A percentile compares a stretch with the other conserved stretches of the same genome.
phyloP scores from a whole-genome alignment of 2,888 invertebrate species.

The Oscheius onirici region DNA sequence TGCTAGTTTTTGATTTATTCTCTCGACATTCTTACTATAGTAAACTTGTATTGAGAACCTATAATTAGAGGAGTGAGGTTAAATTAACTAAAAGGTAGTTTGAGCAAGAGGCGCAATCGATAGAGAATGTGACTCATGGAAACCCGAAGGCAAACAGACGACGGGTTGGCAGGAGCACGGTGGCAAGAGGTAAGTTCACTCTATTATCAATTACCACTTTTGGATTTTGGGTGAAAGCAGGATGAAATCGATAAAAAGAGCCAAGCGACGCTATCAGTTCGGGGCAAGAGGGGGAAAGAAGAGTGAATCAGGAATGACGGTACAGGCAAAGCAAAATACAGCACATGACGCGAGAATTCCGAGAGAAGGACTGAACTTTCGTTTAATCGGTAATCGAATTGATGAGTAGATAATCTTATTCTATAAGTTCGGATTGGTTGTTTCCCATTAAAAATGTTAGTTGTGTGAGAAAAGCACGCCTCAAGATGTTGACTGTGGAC shows the following conservation, averaged over 20 bases:
- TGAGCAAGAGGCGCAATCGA: conserved; percentile 7
- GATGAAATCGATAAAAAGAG: background rate
- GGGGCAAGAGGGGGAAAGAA: background rate
- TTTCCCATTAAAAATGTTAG: background rate
- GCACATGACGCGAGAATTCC: background rate
- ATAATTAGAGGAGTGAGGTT: too few relatives aligned
- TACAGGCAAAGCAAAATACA: background rate
- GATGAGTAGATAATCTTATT: background rate
- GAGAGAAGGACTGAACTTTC: too few relatives aligned
- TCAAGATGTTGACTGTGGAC: too few relatives aligned
- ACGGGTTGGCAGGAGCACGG: background rate
- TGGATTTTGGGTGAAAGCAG: background rate
- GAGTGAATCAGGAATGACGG: conserved; percentile 10
- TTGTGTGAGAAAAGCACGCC: too few relatives aligned
- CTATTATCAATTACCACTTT: too few relatives aligned
- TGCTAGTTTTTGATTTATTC: too few relatives aligned
- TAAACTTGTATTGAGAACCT: too few relatives aligned
- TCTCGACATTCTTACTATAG: too few relatives aligned
- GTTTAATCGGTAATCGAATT: too few relatives aligned
- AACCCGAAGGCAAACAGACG: conserved; percentile 10
- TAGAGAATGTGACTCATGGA: conserved; percentile 24
- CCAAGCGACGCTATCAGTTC: conserved; percentile 19
- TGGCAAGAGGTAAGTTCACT: conserved; percentile 7
- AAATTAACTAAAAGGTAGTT: background rate
- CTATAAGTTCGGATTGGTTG: background rate